Percentiles rank a stretch among this genome's conserved stretches.
Evolutionary conservation across 2,888 invertebrate genomes (phyloP).

Genomic region (Coenonympha glycerion): DNA sequence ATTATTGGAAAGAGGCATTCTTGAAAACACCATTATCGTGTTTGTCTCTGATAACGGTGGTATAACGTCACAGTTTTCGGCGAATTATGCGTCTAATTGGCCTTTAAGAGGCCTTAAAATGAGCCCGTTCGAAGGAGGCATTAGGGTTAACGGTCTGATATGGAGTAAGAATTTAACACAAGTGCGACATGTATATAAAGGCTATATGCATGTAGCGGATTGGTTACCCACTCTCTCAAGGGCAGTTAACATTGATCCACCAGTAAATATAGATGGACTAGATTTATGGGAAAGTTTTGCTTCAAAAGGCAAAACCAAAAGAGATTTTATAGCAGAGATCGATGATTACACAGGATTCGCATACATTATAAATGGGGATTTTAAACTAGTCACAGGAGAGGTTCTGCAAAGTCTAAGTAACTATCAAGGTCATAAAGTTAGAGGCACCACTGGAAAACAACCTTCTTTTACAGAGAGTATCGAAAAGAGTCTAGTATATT

Average conservation of each 20-base stretch:
- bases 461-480: constrained; percentile 46
- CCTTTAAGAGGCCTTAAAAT: constrained; percentile 86
- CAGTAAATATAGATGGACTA: constrained; percentile 51
- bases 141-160: constrained; percentile 82
- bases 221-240: constrained; percentile 84
- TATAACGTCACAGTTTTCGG: constrained; percentile 81
- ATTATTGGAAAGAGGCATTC: constrained; percentile 79
- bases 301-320: constrained; percentile 40
- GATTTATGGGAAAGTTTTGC: constrained; percentile 57
- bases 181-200: constrained; percentile 62
- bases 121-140: constrained; percentile 89
- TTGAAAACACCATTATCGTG: constrained; percentile 87
- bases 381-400: constrained; percentile 51
- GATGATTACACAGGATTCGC: constrained; percentile 51
- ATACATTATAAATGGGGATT: constrained; percentile 47
- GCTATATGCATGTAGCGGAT: constrained; percentile 85
- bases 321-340: constrained; percentile 52
- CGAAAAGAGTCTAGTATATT: constrained; percentile 40
- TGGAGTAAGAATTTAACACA: constrained; percentile 72
- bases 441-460: constrained; percentile 42
- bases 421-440: constrained; percentile 47
- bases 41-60: constrained; percentile 94
- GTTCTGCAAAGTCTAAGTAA: constrained; percentile 35
- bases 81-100: constrained; percentile 86
- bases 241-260: constrained; percentile 46